phyloP scores from a whole-genome alignment of 2,113 vertebrate species.

The Catagonus wagneri region DNA sequence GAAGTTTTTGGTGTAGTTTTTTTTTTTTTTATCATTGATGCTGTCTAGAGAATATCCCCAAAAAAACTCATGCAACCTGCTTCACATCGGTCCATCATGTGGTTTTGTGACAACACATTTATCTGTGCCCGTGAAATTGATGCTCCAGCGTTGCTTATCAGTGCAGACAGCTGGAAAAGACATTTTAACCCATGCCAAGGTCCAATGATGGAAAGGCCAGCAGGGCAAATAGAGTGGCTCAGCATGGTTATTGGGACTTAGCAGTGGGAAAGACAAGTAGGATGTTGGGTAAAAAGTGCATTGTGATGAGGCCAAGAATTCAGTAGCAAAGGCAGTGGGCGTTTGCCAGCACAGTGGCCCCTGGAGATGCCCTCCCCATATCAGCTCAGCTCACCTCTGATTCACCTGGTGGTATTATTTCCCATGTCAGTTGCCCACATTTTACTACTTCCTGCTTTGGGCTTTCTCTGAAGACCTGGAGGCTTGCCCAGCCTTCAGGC shows the following conservation, averaged over 20 bases:
- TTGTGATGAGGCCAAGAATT: fast-evolving
- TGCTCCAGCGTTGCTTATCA: background rate
- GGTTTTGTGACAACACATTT: background rate
- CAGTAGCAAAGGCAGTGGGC: background rate
- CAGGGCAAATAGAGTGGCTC: background rate
- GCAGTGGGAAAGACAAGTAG: background rate
- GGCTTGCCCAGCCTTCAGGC: background rate
- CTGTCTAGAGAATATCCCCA: background rate
- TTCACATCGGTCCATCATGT: background rate
- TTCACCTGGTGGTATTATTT: background rate
- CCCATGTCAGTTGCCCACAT: fast-evolving
- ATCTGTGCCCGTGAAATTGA: background rate
- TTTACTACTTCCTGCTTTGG: background rate
- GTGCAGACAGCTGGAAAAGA: background rate
- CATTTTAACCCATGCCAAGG: too few species aligned
- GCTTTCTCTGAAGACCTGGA: background rate
- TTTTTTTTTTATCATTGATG: background rate
- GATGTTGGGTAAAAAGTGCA: background rate
- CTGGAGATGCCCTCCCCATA: background rate
- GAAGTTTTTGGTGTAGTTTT: background rate
- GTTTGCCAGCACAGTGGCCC: background rate
- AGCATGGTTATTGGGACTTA: background rate
- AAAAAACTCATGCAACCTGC: background rate
- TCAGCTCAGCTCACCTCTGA: background rate
- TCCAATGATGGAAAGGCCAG: background rate